phyloP scores from a whole-genome alignment of 2,113 vertebrate genomes.

The Psittacula cyanocephala region DNA sequence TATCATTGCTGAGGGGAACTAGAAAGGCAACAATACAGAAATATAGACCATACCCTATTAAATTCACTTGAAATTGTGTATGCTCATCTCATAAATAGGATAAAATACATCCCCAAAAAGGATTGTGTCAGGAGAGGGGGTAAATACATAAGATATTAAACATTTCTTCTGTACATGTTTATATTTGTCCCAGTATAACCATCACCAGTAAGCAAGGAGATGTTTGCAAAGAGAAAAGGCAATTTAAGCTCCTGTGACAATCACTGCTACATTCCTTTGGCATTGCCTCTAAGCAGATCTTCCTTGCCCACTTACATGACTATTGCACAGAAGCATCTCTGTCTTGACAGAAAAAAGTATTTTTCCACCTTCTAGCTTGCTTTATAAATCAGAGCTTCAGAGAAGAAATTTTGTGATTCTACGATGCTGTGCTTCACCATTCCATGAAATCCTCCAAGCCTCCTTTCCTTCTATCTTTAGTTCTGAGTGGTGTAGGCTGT shows the following conservation, averaged over 20 bases:
- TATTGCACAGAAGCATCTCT: not conserved
- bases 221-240: not conserved
- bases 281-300: too few species aligned
- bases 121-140: not conserved
- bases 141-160: not conserved
- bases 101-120: not conserved
- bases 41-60: too few species aligned
- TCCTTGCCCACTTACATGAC: not conserved
- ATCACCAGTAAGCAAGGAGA: not conserved
- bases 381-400: not conserved
- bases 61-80: not conserved
- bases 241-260: not conserved
- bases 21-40: not conserved
- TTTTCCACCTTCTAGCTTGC: not conserved
- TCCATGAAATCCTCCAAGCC: not conserved
- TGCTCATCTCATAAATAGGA: not conserved
- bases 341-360: not conserved
- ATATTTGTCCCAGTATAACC: not conserved
- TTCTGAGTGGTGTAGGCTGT: not conserved
- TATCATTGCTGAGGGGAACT: not conserved
- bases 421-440: not conserved
- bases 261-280: too few species aligned
- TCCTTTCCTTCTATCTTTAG: not conserved
- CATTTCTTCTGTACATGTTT: not conserved
- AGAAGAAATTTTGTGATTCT: not conserved